Evolutionary conservation across 2,797 vertebrate genomes (phyloP).

Genomic region (Falco columbarius): DNA sequence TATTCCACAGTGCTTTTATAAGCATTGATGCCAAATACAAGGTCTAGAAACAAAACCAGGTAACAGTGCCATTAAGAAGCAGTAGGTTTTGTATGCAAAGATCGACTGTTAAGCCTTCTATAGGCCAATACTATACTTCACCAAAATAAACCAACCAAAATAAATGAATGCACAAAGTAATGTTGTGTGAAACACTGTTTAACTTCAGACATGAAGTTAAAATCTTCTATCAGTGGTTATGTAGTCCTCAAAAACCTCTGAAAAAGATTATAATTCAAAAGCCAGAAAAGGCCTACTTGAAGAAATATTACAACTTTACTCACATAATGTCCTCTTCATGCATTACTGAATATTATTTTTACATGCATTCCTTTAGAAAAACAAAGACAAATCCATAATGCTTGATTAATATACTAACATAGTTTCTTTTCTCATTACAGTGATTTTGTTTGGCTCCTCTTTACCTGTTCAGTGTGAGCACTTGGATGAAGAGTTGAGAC

Average conservation of each 20-base stretch:
- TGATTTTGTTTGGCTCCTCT: neutral
- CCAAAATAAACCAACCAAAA: neutral
- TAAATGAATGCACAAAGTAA: neutral
- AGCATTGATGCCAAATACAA: conserved; percentile 98
- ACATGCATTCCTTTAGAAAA: neutral
- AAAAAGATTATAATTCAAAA: neutral
- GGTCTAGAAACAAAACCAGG: conserved; percentile 79
- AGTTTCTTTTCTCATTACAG: neutral
- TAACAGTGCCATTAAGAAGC: neutral
- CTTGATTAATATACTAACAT: neutral
- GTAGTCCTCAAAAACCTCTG: neutral
- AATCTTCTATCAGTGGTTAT: neutral
- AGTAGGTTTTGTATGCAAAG: neutral
- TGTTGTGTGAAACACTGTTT: neutral
- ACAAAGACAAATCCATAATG: neutral
- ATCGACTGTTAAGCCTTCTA: neutral
- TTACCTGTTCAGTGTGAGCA: conserved; percentile 97
- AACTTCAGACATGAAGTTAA: neutral
- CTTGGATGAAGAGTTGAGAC: conserved; percentile 96
- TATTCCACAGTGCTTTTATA: conserved; percentile 99
- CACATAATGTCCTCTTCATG: neutral
- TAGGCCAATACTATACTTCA: neutral
- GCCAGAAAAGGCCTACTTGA: neutral
- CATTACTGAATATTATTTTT: neutral
- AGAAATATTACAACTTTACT: neutral